These are phyloP conservation scores for Blera fallax DNA, from an alignment of 2,888 invertebrate genomes.

Conservation along the genomic window DNA sequence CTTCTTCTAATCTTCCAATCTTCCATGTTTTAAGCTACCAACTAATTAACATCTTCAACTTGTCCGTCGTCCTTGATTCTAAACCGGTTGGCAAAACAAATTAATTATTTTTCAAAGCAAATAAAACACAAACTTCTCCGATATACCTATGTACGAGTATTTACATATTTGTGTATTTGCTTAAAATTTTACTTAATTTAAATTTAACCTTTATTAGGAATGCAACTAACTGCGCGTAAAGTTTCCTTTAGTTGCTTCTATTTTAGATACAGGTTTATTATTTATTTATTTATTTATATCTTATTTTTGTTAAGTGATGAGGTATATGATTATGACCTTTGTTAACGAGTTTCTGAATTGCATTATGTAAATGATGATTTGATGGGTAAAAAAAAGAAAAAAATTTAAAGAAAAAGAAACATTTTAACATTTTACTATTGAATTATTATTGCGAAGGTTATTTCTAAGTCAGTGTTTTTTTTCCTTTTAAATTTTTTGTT, in stretches of 20 bases:
- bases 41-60: slow-evolving; percentile 57
- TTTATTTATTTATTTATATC: neutral
- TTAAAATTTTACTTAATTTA: slow-evolving; percentile 37
- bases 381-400: neutral
- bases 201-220: slow-evolving; percentile 54
- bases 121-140: slow-evolving; percentile 23
- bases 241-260: slow-evolving; percentile 15
- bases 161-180: neutral
- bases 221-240: slow-evolving; percentile 54
- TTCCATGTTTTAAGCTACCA: slow-evolving; percentile 12
- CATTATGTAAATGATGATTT: slow-evolving; percentile 50
- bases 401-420: neutral
- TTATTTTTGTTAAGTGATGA: neutral
- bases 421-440: neutral
- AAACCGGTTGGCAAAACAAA: slow-evolving; percentile 51
- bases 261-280: slow-evolving; percentile 37
- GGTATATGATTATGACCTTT: slow-evolving; percentile 27
- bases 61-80: slow-evolving; percentile 55
- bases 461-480: slow-evolving; percentile 3
- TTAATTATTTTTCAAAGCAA: slow-evolving; percentile 27
- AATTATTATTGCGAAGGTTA: slow-evolving; percentile 1
- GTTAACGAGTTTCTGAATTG: slow-evolving; percentile 35
- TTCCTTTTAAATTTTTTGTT: neutral
- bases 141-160: neutral
- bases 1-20: slow-evolving; percentile 17